Base-by-base conservation (phyloP, 2,113 vertebrate genomes). In the Perca schrenkii region DNA sequence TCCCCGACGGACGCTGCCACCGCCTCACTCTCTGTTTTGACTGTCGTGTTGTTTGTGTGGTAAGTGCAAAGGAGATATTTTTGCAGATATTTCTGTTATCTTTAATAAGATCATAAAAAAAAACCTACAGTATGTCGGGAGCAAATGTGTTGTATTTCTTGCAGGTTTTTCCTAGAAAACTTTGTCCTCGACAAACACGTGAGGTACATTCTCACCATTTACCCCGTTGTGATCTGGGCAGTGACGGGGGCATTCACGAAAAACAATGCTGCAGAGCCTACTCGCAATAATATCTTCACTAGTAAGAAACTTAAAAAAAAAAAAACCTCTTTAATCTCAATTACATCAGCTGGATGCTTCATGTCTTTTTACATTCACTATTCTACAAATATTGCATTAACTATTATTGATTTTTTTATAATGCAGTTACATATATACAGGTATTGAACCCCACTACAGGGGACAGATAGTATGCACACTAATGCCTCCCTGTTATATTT, bases 11-110 rank as follows among this genome's bases (percentile, higher is more conserved):
- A 85, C 0, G 94, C 95, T 2, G 91, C 92, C 0, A 95, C 95
- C 0, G 54, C 92, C 50, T 86, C 91, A 6, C 92, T 97, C 4
- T 94, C 94, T 52, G 52, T 96, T 64, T 82, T 97, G 60, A 80
- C 92, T 21, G 85, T 93, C 0, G 1, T 79, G 17, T 61, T 97
- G 28, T 0, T 93, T 2, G 21, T 84, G 43, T 97, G 96, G 96
- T 97, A 81, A 88, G 94, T 67, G 11, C 12, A 77, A 31, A 31
- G 28, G 1, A 49, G 21, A 8, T 12, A 19, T 40, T 1, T 21
- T 13, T 21, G 25, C 2, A 53, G 19, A 4, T 8, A 17, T 25
- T 1, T 22, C 16, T 10, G 8, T 10, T 0, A 21, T 22, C n/a
- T 58, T 72, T 15, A 19, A 17, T 25, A 52, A 22, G 12, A 68